Percentiles rank a stretch among this genome's conserved stretches.
These are phyloP conservation scores for Neolamprologus variostigma DNA, from an alignment of 2,113 vertebrate genomes.

Conservation along the genomic window DNA sequence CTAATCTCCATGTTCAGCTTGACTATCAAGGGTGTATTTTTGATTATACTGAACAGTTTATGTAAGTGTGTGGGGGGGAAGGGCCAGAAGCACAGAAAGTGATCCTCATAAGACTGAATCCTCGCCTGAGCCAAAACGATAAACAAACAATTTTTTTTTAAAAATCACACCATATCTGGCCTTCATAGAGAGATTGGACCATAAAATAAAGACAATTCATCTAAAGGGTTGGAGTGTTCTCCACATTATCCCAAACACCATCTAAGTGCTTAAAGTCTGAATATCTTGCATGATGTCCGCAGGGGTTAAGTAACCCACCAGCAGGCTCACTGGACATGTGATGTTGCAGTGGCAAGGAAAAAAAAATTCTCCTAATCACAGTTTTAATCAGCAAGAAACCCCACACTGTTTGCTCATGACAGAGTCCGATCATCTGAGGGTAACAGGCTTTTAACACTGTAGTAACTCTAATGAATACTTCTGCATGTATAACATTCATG, in stretches of 20 bases:
- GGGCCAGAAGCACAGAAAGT: background rate
- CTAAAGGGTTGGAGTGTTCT: background rate
- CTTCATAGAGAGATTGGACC: background rate
- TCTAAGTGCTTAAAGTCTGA: background rate
- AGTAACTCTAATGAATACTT: background rate
- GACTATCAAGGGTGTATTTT: background rate
- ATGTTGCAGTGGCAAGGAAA: background rate
- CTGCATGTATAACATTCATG: background rate
- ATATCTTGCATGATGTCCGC: background rate
- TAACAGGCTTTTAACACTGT: background rate
- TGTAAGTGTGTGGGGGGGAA: background rate
- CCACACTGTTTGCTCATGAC: background rate
- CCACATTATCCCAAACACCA: background rate
- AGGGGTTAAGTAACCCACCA: background rate
- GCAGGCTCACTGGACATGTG: background rate
- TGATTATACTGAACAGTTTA: background rate
- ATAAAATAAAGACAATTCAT: background rate
- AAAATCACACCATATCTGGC: background rate
- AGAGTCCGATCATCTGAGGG: background rate
- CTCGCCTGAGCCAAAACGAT: background rate
- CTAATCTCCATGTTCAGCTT: background rate
- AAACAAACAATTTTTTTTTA: rapidly evolving
- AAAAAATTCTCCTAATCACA: background rate
- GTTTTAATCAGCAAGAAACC: background rate
- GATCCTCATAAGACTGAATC: background rate